Evolutionary conservation across 2,113 vertebrate species (phyloP).

Genomic region (Phocoena sinus): DNA sequence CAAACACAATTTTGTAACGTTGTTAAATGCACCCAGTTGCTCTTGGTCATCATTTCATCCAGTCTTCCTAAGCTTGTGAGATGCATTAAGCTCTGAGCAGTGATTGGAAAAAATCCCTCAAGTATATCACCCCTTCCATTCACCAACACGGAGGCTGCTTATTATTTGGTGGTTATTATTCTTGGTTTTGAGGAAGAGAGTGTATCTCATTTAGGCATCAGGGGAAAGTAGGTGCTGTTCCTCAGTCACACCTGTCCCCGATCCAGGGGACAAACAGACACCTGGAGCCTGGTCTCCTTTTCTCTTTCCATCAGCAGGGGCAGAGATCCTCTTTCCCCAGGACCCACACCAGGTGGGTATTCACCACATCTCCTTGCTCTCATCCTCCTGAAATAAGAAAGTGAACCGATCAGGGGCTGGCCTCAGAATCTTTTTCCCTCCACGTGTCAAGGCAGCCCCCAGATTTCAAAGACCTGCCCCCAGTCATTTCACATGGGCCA

Average conservation of each 20-base stretch:
- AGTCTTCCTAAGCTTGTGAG: not conserved
- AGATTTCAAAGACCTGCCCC: not conserved
- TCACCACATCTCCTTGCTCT: fast-evolving
- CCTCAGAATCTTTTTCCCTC: not conserved
- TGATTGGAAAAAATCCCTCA: not conserved
- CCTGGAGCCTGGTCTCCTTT: fast-evolving
- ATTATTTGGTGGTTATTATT: not conserved
- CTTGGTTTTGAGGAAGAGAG: not conserved
- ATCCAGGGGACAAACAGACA: not conserved
- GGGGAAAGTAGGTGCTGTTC: fast-evolving
- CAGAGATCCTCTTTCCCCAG: not conserved
- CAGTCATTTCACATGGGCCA: not conserved
- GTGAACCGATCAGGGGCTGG: fast-evolving
- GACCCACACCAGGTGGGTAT: fast-evolving
- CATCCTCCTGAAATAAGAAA: not conserved
- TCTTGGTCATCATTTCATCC: not conserved
- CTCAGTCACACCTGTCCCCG: not conserved
- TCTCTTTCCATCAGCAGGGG: not conserved
- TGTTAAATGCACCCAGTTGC: fast-evolving
- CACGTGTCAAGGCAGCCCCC: not conserved
- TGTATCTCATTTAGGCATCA: fast-evolving
- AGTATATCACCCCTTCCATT: fast-evolving
- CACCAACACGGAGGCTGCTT: not conserved
- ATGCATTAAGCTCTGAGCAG: not conserved
- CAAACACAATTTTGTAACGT: not conserved